Conservation (phyloP, 2,113 vertebrate species). For the Maccullochella peelii region DNA sequence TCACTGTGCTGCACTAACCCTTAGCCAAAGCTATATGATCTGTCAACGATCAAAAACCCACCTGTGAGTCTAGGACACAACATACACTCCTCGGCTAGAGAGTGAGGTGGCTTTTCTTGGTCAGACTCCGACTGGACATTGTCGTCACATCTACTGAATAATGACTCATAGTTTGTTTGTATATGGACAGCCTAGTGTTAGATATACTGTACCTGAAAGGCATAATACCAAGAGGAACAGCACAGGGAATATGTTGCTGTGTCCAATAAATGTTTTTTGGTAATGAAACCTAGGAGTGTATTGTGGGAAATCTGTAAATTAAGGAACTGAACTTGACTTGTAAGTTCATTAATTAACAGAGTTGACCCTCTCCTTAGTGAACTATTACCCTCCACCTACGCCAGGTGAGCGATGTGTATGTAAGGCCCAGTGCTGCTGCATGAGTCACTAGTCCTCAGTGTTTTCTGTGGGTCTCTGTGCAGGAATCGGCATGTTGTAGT, state of each 20-base stretch:
- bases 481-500: slow-evolving; percentile 26
- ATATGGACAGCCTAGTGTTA: not conserved
- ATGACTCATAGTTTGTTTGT: slow-evolving; percentile 8
- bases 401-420: slow-evolving; percentile 1
- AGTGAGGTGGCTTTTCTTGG: slow-evolving; percentile 3
- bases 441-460: slow-evolving; percentile 22
- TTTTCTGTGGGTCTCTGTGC: slow-evolving; percentile 47
- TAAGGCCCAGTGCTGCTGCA: not conserved
- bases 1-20: not conserved
- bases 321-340: not conserved
- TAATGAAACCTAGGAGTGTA: not conserved
- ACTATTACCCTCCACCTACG: not conserved
- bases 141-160: not conserved
- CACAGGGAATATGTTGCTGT: not conserved
- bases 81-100: not conserved
- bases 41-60: slow-evolving; percentile 32
- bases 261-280: not conserved
- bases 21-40: slow-evolving; percentile 6
- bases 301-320: not conserved
- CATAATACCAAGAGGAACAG: not conserved
- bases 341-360: not conserved
- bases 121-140: slow-evolving; percentile 11
- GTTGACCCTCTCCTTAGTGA: not conserved
- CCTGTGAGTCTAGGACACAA: not conserved
- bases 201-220: not conserved